Base-by-base conservation (phyloP, 2,113 vertebrate species). In the Numida meleagris region DNA sequence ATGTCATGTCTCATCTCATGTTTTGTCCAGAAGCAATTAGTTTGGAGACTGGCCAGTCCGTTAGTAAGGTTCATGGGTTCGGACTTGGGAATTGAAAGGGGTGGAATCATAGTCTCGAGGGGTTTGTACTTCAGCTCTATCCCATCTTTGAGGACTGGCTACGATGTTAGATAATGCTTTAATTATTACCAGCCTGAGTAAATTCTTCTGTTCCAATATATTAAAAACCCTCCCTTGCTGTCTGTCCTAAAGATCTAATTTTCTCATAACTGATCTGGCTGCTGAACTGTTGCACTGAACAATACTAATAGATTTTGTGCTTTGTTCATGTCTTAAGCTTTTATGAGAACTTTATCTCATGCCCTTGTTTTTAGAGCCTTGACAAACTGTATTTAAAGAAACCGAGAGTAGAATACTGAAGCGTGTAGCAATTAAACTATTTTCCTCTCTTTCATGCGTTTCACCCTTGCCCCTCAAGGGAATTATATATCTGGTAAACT, bases 401-500 rank as follows among this genome's bases (percentile, higher is more conserved):
- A 78, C 3, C 31, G 58, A 86, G 82, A 93, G 34, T 40, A 77
- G 34, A 81, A 75, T 86, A 86, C 27, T 71, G 68, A 78, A 88
- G 65, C 51, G 40, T 3, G 10, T 61, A 82, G 73, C 80, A 85
- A 83, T 90, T 90, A 78, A 88, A 90, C 79, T 76, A 27, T 82
- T 95, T 95, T 88, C 53, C 21, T 96, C 82, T 57, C 51, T 88
- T 93, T 78, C 65, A 43, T 83, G 65, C 57, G 7, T 90, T 92
- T 96, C n/a, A 62, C 24, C 48, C 25, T 5, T 0, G 0, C 19
- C 73, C 43, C 94, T 88, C 77, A 72, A 88, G 80, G 82, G 91
- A 91, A 48, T 72, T 66, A 46, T 93, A 36, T 6, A 45, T 89
- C 88, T 97, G 76, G 68, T 96, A 88, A 91, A 91, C 79, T 83